Evolutionary conservation across 2,888 invertebrate genomes (phyloP), one percentile per base, ranked within the genome.

Genomic region (Cordilura impudica): DNA sequence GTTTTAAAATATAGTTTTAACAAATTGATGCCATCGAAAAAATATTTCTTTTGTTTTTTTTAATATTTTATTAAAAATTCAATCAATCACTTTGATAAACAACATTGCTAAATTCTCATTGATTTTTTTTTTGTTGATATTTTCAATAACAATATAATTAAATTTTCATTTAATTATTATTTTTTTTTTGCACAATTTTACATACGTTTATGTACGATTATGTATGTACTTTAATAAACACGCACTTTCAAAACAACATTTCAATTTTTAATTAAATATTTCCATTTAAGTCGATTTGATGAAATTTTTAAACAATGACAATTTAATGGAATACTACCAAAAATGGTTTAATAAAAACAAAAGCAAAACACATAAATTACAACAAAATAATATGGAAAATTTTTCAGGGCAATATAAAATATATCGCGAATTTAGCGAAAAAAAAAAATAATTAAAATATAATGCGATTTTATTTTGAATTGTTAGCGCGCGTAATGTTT

Each of bases 281-380:
- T 43, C 78, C 72, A 51, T 73, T 63, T 77, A 43, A 19, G 23
- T 73, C 12, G 12, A 39, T n/a, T 63, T 18, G 4, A 43, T 43
- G 47, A n/a, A 39, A 26, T 60, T 39, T 8, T 26, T 4, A 2
- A 2, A 26, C 18, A 71, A 56, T 47, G 51, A 35, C 49, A 69
- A 31, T 63, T 65, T 69, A 63, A 61, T 63, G 26, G 63, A 7
- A 45, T 45, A 29, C 26, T 69, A 78, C 78, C 73, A 45, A 65
- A 78, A 65, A 69, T 60, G 73, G 69, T 26, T 58, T 51, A 63
- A 47, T 47, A 61, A 19, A 65, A 65, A 14, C 12, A 31, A 58
- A 35, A 49, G 21, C 47, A 72, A 54, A 18, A 51, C 18, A 51
- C 7, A 53, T 16, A 51, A 56, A 18, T 39, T 39, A 39, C n/a